Evolutionary conservation across 2,113 vertebrate species (phyloP).

Genomic region (Rhineura floridana): DNA sequence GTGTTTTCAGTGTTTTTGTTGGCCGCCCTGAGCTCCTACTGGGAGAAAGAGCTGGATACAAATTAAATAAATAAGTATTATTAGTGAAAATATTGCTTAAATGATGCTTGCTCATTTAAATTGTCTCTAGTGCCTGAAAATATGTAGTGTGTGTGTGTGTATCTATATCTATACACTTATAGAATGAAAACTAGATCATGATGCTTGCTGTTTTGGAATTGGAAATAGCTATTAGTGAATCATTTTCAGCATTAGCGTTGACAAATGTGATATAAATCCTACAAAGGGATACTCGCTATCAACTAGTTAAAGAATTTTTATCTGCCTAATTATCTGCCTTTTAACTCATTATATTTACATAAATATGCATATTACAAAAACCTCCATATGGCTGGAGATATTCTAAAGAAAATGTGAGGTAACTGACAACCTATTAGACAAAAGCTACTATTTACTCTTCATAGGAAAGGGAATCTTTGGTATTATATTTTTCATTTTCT

Average conservation of each 20-base stretch:
- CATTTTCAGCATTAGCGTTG: neutral
- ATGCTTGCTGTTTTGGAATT: neutral
- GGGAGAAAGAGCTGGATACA: too few relatives aligned
- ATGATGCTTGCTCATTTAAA: neutral
- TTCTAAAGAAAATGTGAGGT: neutral
- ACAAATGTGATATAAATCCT: neutral
- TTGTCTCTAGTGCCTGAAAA: neutral
- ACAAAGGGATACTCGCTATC: neutral
- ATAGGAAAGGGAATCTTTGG: neutral
- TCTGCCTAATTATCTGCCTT: neutral
- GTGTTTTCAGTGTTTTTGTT: too few relatives aligned
- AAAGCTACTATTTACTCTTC: neutral
- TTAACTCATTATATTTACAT: neutral
- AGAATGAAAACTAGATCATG: neutral
- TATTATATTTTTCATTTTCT: neutral
- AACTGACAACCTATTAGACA: neutral
- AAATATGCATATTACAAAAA: neutral
- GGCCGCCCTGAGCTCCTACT: too few relatives aligned
- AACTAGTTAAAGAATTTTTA: neutral
- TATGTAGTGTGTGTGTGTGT: too few relatives aligned
- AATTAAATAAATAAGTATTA: too few relatives aligned
- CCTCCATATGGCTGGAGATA: neutral
- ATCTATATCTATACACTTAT: neutral
- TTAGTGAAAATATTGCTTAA: neutral
- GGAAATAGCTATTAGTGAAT: neutral